Conservation (phyloP, 2,113 vertebrate genomes). For the Catharus fuscescens region DNA sequence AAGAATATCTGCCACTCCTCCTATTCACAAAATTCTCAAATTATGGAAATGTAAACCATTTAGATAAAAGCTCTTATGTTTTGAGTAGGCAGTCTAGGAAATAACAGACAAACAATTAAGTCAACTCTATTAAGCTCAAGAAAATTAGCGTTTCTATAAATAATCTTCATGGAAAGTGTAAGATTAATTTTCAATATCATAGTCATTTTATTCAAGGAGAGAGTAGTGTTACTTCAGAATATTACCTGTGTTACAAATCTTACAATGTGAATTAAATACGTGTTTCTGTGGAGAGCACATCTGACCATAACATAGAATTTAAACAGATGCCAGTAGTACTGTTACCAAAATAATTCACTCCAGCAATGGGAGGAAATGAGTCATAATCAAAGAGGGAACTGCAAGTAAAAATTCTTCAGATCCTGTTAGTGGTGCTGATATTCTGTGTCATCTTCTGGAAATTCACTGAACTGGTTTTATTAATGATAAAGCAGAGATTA, state of each 20-base stretch:
- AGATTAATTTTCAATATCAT: neutral
- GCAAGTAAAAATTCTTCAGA: slow-evolving; percentile 26
- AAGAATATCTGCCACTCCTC: neutral
- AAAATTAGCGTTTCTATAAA: neutral
- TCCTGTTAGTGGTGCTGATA: neutral
- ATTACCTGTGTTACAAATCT: neutral
- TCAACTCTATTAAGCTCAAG: neutral
- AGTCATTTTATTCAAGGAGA: neutral
- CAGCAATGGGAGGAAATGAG: slow-evolving; percentile 2
- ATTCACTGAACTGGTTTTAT: neutral
- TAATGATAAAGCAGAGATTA: neutral
- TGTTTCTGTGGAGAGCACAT: neutral
- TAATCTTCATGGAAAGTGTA: neutral
- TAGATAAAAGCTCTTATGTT: neutral
- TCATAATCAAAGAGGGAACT: slow-evolving; percentile 14
- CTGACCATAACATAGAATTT: neutral
- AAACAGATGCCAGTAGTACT: slow-evolving; percentile 1
- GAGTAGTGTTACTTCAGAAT: neutral
- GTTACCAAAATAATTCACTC: slow-evolving; percentile 11
- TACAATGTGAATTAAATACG: neutral
- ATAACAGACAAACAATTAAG: neutral
- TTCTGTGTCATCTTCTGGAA: slow-evolving; percentile 6
- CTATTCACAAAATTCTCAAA: neutral
- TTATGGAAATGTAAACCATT: neutral
- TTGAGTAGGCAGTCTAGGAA: neutral